Evolutionary conservation across 2,797 vertebrate genomes (phyloP).

Genomic region (Cottoperca gobio): DNA sequence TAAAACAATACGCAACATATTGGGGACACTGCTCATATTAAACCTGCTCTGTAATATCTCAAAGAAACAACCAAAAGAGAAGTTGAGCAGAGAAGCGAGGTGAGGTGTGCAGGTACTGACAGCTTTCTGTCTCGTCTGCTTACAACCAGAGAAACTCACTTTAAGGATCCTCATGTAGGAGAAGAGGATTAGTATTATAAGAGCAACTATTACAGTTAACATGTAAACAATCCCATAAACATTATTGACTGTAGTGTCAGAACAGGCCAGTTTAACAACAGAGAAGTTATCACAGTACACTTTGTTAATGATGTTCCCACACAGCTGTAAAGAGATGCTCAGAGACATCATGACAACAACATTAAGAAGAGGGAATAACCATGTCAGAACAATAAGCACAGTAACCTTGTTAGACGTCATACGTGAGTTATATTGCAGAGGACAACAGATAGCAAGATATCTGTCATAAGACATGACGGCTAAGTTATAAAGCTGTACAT

Average conservation of each 20-base stretch:
- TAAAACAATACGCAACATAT: not conserved
- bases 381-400: not conserved
- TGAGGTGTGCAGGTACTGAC: constrained; percentile 30
- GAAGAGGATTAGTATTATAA: not conserved
- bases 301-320: constrained; percentile 2
- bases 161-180: not conserved
- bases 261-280: constrained; percentile 30
- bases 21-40: constrained; percentile 1
- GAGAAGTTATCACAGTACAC: constrained; percentile 14
- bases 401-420: constrained; percentile 10
- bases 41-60: constrained; percentile 9
- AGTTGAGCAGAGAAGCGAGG: constrained; percentile 10
- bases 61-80: not conserved
- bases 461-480: constrained; percentile 54
- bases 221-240: not conserved
- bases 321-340: constrained; percentile 4
- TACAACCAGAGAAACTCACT: constrained; percentile 17
- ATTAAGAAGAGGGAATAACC: not conserved
- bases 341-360: not conserved
- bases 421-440: constrained; percentile 31
- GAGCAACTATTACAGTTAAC: not conserved
- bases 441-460: constrained; percentile 47
- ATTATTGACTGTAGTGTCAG: constrained; percentile 1
- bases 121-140: constrained; percentile 41
- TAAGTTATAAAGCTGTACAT: not conserved